Base-by-base conservation (phyloP, 2,113 vertebrate species). In the Pangasianodon gigas region DNA sequence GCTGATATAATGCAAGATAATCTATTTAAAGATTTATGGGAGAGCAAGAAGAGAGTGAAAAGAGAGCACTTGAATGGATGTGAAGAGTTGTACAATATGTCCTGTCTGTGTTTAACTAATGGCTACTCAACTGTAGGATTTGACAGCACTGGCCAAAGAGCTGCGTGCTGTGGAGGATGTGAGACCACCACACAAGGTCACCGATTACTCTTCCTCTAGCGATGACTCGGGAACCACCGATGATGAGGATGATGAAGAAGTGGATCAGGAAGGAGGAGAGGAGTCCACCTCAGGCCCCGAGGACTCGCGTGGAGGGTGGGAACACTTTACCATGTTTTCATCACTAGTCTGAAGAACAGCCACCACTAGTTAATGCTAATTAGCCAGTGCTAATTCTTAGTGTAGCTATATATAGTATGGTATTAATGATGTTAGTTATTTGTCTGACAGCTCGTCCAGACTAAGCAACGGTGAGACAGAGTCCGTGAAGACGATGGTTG, bases 131-230 rank as follows among this genome's bases (percentile, higher is more conserved):
- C 71, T 83, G n/a, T 86, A 99, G 98, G 98, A 99, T 94, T 95
- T 99, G 93, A 98, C 98, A 10, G 98, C 98, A 1, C 92, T 99
- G 94, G 98, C 98, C 65, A 99, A 98, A 93, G 98, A 99, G 90
- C 96, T 99, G 60, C 96, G 98, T 60, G 98, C 98, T 0, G 98
- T 98, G 84, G 98, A 99, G 26, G 98, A 99, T 14, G 97, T 98
- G 51, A 96, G 98, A 32, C 98, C 98, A 0, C 97, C 97, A 0
- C 98, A 99, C 93, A 99, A 99, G 94, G 98, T 99, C 89, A 99
- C 98, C 0, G 98, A 99, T 91, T 99, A 99, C 91, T 99, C 98
- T 0, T 99, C 98, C 24, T 99, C 98, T 85, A 99, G 98, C 62
- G 98, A 99, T 41, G 98, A 99, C 51, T 99, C 98, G 0, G 98